Conservation (phyloP, 2,888 invertebrate species). For the Synanthedon andrenaeformis region DNA sequence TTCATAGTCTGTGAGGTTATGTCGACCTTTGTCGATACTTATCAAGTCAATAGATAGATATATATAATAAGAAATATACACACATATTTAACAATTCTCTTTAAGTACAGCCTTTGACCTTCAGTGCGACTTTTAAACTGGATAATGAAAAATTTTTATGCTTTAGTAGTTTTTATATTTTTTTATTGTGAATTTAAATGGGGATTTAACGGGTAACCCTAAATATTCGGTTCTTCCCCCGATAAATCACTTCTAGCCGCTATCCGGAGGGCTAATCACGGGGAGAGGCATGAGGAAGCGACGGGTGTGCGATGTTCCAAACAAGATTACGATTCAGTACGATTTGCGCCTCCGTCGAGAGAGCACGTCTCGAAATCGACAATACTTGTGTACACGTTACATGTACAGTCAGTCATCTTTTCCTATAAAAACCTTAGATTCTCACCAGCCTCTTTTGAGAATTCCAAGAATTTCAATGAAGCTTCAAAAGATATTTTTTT, state of each 20-base stretch:
- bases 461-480: too few species aligned
- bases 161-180: not conserved
- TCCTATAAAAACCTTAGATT: not conserved
- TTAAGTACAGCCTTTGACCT: constrained; percentile 50
- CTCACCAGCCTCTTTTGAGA: constrained; percentile 1
- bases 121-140: constrained; percentile 10
- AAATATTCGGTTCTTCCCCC: not conserved
- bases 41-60: constrained; percentile 57
- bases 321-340: too few species aligned
- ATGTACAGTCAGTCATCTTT: not conserved
- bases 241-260: not conserved
- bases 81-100: constrained; percentile 64
- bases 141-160: not conserved
- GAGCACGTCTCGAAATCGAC: not conserved
- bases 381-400: not conserved
- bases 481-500: too few species aligned
- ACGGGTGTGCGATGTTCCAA: too few species aligned
- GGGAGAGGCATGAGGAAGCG: too few species aligned
- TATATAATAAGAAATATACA: constrained; percentile 52
- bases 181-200: not conserved
- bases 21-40: constrained; percentile 58
- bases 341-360: too few species aligned
- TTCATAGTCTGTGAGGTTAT: constrained; percentile 69
- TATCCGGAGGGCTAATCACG: not conserved
- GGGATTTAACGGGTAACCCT: not conserved